Evolutionary conservation across 2,797 vertebrate species (phyloP).

Genomic region (Odontamblyopus lacepedii): DNA sequence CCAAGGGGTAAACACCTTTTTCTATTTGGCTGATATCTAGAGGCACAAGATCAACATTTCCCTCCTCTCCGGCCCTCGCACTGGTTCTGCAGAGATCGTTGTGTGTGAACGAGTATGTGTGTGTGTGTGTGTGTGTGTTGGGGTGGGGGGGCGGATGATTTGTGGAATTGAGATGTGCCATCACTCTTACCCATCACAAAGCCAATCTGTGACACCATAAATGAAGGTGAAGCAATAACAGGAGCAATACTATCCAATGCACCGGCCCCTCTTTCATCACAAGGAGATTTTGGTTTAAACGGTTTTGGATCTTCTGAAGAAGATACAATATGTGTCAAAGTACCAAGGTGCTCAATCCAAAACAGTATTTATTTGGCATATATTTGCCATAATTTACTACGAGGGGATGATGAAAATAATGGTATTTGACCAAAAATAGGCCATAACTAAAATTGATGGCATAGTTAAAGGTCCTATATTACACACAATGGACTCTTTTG

Average conservation of each 20-base stretch:
- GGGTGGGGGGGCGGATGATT: slow-evolving; percentile 52
- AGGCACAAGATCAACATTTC: slow-evolving; percentile 57
- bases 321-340: background rate
- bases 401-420: background rate
- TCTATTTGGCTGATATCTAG: slow-evolving; percentile 60
- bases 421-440: background rate
- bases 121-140: background rate
- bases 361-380: background rate
- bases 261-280: slow-evolving; percentile 21
- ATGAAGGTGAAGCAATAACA: slow-evolving; percentile 39
- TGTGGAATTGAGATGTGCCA: slow-evolving; percentile 54
- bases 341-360: background rate
- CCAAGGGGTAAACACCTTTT: slow-evolving; percentile 62
- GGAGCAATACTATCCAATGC: slow-evolving; percentile 16
- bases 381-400: background rate
- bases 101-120: background rate
- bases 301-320: slow-evolving; percentile 1
- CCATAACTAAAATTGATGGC: background rate
- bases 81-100: slow-evolving; percentile 51
- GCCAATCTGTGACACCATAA: slow-evolving; percentile 41
- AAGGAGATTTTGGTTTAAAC: slow-evolving; percentile 1
- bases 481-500: too few species aligned
- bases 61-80: slow-evolving; percentile 30
- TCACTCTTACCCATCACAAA: slow-evolving; percentile 61
- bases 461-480: too few species aligned